Evolutionary conservation across 92 coral and sea anemone species (phyloP), one percentile per base, ranked within the genome.

Genomic region (Paramuricea clavata): DNA sequence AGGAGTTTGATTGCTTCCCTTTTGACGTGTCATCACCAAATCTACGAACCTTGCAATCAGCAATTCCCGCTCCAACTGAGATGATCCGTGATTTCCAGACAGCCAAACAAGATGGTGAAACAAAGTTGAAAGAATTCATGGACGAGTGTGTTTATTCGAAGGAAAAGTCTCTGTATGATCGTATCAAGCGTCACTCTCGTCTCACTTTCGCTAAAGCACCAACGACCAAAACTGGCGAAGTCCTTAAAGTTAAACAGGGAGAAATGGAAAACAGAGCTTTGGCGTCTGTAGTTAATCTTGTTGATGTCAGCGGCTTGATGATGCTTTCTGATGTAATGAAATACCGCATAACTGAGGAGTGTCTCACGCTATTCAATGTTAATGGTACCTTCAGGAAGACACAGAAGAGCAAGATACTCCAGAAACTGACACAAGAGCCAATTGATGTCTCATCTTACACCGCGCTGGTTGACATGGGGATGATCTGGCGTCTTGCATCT

Each of bases 401-500:
- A 5, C 62, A 76, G 81, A n/a, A n/a, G n/a, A n/a, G n/a, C n/a
- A n/a, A n/a, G n/a, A n/a, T n/a, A n/a, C n/a, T n/a, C n/a, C n/a
- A 76, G 57, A 76, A 76, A 27, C 67, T 76, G 57, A 6, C 25
- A 44, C 19, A 27, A n/a, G 7, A 5, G 28, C 64, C 67, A 26
- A 43, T 28, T 8, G 27, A 10, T 76, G 65, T 27, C 13, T 2
- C 31, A 76, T 69, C 76, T 3, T 76, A 76, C 81, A 76, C 67
- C 15, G 54, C 81, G 27, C 54, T 76, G 21, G 34, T 76, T 76
- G 81, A 76, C 17, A 76, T 47, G 81, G 81, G 81, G 59, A 43
- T 76, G 59, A 23, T 76, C 43, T 76, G 81, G 81, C 81, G 64
- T n/a, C 81, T 76, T 6, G 81, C 81, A 13, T n/a, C 64, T 76